A percentile compares a stretch with the other conserved stretches of the same genome.
Conservation (phyloP, 2,888 invertebrate genomes). For the Sesamia inferens region DNA sequence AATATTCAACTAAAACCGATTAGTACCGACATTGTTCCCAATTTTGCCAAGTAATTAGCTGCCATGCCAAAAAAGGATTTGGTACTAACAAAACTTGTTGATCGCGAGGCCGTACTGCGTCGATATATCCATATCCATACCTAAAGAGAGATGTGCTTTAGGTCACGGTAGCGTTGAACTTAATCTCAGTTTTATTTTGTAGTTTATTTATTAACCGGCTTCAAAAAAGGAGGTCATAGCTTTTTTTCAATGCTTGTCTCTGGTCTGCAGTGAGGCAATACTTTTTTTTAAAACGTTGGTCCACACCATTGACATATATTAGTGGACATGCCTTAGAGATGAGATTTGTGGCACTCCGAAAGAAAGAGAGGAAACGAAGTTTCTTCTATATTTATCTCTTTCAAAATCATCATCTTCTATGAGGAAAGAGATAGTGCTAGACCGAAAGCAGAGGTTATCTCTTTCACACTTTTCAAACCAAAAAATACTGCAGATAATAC, state of each 20-base stretch:
- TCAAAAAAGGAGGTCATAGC: background rate
- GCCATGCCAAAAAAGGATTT: conserved; percentile 73
- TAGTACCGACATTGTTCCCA: conserved; percentile 70
- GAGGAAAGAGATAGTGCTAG: no score
- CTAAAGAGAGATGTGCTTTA: conserved; percentile 78
- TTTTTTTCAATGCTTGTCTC: background rate
- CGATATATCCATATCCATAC: conserved; percentile 84
- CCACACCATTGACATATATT: no score
- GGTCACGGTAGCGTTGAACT: conserved; percentile 52
- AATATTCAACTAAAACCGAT: conserved; percentile 71
- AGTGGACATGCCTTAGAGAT: no score
- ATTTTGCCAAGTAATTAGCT: conserved; percentile 39
- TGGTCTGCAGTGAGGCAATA: background rate
- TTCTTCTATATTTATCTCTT: no score
- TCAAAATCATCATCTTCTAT: no score
- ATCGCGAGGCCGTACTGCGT: conserved; percentile 85
- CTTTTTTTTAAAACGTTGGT: no score
- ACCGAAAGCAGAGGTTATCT: no score
- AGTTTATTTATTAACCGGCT: background rate
- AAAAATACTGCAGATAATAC: no score
- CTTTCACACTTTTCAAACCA: no score
- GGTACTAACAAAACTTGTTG: conserved; percentile 86
- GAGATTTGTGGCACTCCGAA: no score
- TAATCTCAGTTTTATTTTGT: conserved; percentile 14
- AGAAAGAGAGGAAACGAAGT: no score